These are phyloP conservation scores for Adoxophyes honmai DNA, from an alignment of 1,140 invertebrate genomes.

Conservation along the genomic window DNA sequence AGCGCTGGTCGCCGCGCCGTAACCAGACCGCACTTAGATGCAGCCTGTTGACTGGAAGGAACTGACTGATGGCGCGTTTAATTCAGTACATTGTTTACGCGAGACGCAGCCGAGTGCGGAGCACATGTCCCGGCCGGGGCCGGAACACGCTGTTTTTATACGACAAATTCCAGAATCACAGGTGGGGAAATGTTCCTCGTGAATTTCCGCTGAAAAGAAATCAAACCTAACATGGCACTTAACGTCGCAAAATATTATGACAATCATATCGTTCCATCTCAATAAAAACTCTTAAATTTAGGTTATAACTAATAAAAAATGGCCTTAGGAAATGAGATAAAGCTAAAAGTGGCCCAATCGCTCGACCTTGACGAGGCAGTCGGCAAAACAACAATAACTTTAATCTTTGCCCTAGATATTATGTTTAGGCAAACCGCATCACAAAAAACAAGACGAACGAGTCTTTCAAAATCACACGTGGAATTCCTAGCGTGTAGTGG, in stretches of 20 bases:
- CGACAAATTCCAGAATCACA: background rate
- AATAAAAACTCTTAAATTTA: too few species aligned
- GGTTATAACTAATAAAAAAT: background rate
- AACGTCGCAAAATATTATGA: too few species aligned
- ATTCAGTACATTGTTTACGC: background rate
- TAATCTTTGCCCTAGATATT: conserved; percentile 14
- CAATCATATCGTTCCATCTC: too few species aligned
- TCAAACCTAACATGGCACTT: too few species aligned
- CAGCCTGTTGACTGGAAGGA: background rate
- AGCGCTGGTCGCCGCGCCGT: background rate
- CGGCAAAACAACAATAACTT: conserved; percentile 16
- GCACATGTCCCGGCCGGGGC: background rate
- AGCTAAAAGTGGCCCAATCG: background rate
- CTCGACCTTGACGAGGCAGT: background rate
- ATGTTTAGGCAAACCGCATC: background rate
- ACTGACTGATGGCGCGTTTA: background rate
- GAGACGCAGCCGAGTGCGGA: conserved; percentile 2
- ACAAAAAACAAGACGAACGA: conserved; percentile 1
- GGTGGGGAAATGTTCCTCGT: background rate
- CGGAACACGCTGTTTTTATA: conserved; percentile 1
- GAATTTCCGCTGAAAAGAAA: too few species aligned
- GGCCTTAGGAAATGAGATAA: background rate
- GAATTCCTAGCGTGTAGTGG: conserved; percentile 40
- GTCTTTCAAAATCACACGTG: conserved; percentile 25
- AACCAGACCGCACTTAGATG: background rate